These are phyloP conservation scores for Diarsia dahlii DNA, from an alignment of 2,888 invertebrate genomes.

Conservation along the genomic window DNA sequence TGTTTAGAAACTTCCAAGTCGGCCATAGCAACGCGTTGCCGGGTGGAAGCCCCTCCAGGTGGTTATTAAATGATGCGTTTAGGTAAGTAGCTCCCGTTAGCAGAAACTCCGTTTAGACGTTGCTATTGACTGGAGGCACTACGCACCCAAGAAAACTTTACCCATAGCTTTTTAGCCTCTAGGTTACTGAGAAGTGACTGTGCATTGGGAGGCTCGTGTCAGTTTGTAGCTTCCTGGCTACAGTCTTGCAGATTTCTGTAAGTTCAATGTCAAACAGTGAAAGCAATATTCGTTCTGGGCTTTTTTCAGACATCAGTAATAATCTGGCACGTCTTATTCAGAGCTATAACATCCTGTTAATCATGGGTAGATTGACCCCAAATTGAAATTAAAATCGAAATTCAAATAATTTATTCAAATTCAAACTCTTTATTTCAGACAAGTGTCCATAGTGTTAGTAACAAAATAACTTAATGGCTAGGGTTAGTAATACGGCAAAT, in stretches of 20 bases:
- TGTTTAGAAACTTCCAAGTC: too few species aligned
- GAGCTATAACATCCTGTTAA: background rate
- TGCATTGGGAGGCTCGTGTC: background rate
- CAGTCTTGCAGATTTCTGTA: background rate
- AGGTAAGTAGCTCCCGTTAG: background rate
- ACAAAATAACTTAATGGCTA: too few species aligned
- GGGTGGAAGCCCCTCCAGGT: background rate
- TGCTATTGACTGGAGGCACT: background rate
- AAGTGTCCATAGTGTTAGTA: too few species aligned
- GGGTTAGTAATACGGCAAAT: too few species aligned
- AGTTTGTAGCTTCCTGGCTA: background rate
- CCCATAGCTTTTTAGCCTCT: background rate
- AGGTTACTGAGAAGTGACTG: background rate
- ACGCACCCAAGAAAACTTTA: background rate
- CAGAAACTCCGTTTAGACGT: background rate
- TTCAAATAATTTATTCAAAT: too few species aligned
- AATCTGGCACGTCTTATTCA: background rate
- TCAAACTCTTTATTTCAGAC: too few species aligned
- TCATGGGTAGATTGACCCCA: too few species aligned
- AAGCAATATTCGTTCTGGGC: background rate
- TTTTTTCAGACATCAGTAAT: background rate
- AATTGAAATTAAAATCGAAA: too few species aligned
- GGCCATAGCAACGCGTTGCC: too few species aligned
- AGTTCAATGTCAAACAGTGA: background rate
- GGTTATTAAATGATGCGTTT: background rate